These are phyloP conservation scores for Dromiciops gliroides DNA, from an alignment of 2,113 vertebrate species.

Conservation along the genomic window DNA sequence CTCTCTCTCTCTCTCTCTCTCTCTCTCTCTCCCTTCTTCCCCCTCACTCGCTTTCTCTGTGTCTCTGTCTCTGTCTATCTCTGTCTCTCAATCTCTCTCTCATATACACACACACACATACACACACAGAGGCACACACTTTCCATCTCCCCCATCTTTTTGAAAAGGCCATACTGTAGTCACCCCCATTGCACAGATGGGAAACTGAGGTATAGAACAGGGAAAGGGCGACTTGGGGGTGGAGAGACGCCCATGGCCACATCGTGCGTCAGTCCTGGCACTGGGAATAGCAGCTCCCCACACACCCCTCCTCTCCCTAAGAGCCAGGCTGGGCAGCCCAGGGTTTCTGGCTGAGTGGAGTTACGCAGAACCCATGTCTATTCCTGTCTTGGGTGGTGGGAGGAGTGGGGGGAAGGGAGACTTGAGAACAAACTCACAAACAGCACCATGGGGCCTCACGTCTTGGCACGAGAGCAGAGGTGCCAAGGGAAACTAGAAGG, in stretches of 20 bases:
- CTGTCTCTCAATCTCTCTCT: not conserved
- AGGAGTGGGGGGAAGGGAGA: slow-evolving; percentile 70
- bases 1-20: too few relatives aligned
- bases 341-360: slow-evolving; percentile 62
- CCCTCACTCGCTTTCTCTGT: too few relatives aligned
- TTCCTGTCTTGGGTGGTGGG: slow-evolving; percentile 79
- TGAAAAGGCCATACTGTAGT: slow-evolving; percentile 13
- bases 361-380: slow-evolving; percentile 71
- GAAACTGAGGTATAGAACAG: slow-evolving; percentile 54
- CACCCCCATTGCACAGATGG: slow-evolving; percentile 6
- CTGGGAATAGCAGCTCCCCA: slow-evolving; percentile 76
- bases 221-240: slow-evolving; percentile 75
- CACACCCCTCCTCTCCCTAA: slow-evolving; percentile 67
- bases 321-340: slow-evolving; percentile 63
- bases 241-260: slow-evolving; percentile 61
- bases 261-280: slow-evolving; percentile 70
- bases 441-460: slow-evolving; percentile 34
- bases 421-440: slow-evolving; percentile 57
- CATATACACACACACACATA: not conserved
- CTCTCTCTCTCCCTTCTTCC: too few relatives aligned
- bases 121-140: not conserved
- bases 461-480: not conserved
- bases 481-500: not conserved
- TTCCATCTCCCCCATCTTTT: slow-evolving; percentile 53
- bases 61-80: not conserved